These are phyloP conservation scores for Sebastes umbrosus DNA, from an alignment of 2,797 vertebrate genomes.

Conservation along the genomic window DNA sequence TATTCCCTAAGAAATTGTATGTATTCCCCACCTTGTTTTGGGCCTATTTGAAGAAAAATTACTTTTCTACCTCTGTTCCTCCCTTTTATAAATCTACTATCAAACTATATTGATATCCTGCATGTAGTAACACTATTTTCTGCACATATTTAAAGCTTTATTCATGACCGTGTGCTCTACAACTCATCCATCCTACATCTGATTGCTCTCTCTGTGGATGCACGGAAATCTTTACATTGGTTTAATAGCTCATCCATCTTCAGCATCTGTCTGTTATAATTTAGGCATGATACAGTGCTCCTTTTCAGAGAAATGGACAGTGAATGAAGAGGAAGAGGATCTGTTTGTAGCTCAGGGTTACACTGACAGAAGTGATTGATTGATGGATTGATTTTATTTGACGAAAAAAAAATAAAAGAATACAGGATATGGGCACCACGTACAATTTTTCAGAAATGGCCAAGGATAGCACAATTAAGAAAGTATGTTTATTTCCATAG, in stretches of 20 bases:
- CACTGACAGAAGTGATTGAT: neutral
- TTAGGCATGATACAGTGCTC: neutral
- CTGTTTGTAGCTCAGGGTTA: constrained; percentile 5
- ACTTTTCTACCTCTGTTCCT: neutral
- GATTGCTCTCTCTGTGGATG: neutral
- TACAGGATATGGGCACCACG: neutral
- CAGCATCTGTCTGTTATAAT: constrained; percentile 30
- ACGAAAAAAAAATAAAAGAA: neutral
- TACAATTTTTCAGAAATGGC: neutral
- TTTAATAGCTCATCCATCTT: constrained; percentile 36
- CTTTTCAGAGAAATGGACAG: neutral
- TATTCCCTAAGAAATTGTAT: neutral
- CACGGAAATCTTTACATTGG: constrained; percentile 3
- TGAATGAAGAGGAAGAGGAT: neutral
- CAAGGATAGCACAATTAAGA: neutral
- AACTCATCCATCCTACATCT: neutral
- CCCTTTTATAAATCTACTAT: neutral
- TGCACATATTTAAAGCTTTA: neutral
- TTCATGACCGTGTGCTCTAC: neutral
- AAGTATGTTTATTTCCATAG: neutral
- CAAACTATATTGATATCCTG: neutral
- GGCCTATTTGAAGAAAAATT: neutral
- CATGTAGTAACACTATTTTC: neutral
- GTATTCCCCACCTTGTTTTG: neutral
- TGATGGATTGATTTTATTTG: neutral